phyloP scores from a whole-genome alignment of 30 jellyfish, hydroid and myxozoan species.

The Hydractinia symbiolongicarpus region DNA sequence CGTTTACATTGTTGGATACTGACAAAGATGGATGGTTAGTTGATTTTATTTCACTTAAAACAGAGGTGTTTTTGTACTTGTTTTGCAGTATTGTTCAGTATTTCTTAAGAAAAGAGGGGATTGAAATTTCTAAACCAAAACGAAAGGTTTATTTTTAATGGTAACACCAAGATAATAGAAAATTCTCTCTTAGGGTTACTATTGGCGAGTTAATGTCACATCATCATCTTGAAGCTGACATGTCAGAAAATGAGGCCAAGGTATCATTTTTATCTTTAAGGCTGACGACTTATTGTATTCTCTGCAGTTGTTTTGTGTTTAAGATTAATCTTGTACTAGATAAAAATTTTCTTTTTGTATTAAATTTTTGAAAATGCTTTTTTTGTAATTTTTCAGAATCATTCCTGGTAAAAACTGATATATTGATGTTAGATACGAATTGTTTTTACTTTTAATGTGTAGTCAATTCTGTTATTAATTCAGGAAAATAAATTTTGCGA shows the following conservation, averaged over 20 bases:
- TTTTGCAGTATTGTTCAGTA: not conserved
- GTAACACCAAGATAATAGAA: not conserved
- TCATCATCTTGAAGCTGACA: conserved; percentile 37
- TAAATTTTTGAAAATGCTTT: too few relatives aligned
- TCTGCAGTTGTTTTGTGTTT: too few relatives aligned
- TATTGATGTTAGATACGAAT: not conserved
- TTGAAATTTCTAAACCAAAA: too few relatives aligned
- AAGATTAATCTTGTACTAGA: too few relatives aligned
- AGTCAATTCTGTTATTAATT: too few relatives aligned
- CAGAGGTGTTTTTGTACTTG: not conserved
- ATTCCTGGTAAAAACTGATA: not conserved
- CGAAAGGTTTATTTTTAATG: not conserved
- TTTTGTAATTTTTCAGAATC: too few relatives aligned
- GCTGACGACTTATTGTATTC: not conserved
- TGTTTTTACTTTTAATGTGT: too few relatives aligned
- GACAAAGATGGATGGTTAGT: conserved; percentile 81
- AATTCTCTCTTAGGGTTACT: conserved; percentile 44
- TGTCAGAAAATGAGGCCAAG: conserved; percentile 68
- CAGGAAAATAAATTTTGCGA: too few relatives aligned
- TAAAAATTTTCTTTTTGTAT: too few relatives aligned
- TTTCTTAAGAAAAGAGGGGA: too few relatives aligned
- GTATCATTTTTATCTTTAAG: conserved; percentile 8
- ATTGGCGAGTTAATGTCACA: conserved; percentile 45
- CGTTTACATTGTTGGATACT: conserved; percentile 56
- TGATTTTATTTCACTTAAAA: not conserved